Evolutionary conservation across 2,113 vertebrate species (phyloP).

Genomic region (Dasyornis broadbenti): DNA sequence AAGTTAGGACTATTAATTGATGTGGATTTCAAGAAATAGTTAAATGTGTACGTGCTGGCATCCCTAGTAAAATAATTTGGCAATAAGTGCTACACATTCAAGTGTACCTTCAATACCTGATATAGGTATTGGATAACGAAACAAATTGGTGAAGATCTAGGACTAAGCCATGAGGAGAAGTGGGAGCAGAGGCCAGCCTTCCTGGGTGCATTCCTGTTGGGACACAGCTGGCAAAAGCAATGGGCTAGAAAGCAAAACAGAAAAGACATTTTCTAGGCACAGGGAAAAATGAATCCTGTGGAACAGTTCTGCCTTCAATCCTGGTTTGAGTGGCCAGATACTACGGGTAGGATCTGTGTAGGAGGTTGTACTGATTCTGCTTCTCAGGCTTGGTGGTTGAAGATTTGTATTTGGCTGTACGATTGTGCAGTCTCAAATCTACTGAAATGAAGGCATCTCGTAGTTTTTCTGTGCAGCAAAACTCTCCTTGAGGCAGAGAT

Average conservation of each 20-base stretch:
- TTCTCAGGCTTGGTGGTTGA: neutral
- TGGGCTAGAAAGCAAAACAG: neutral
- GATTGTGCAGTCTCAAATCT: neutral
- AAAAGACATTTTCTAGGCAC: neutral
- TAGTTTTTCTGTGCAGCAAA: neutral
- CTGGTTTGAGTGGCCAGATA: neutral
- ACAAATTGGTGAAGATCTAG: neutral
- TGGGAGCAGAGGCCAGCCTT: neutral
- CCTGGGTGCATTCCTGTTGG: neutral
- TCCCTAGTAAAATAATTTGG: neutral
- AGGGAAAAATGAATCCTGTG: neutral
- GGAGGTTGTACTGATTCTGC: neutral
- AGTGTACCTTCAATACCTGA: neutral
- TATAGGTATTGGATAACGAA: neutral
- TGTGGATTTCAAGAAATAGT: neutral
- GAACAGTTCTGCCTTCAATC: neutral
- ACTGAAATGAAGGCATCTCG: neutral
- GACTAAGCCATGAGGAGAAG: neutral
- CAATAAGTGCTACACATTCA: neutral
- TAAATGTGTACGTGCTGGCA: neutral
- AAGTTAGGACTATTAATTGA: neutral
- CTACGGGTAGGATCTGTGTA: neutral
- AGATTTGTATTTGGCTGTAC: neutral
- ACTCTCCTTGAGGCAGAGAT: neutral
- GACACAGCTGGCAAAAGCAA: neutral